A percentile compares a stretch with the other conserved stretches of the same genome.
Evolutionary conservation across 2,797 vertebrate species (phyloP).

Genomic region (Typhlichthys eigenmanni): DNA sequence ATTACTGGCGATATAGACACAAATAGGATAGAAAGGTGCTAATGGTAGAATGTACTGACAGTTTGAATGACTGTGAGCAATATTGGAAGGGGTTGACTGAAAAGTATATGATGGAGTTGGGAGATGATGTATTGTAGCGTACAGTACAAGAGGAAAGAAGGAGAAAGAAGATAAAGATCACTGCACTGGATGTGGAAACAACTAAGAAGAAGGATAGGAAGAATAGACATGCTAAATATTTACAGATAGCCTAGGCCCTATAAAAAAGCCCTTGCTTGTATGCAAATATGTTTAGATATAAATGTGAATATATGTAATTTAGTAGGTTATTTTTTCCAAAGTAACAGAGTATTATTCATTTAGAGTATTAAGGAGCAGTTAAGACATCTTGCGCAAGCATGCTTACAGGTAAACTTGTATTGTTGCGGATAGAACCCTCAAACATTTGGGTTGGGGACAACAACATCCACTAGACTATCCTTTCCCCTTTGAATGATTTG

Average conservation of each 20-base stretch:
- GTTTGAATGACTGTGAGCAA: slow-evolving; percentile 46
- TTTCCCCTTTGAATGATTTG: no score
- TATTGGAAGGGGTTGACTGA: slow-evolving; percentile 14
- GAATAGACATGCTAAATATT: slow-evolving; percentile 9
- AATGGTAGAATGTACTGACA: slow-evolving; percentile 42
- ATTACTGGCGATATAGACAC: slow-evolving; percentile 6
- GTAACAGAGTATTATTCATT: no score
- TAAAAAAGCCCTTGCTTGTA: slow-evolving; percentile 15
- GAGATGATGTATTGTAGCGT: slow-evolving; percentile 21
- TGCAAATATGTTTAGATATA: slow-evolving; percentile 24
- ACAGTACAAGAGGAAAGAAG: neutral
- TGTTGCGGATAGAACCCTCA: slow-evolving; percentile 33
- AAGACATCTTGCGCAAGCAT: neutral
- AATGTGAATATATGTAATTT: slow-evolving; percentile 32
- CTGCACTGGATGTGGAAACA: no score
- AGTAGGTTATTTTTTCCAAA: neutral
- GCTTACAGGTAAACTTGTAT: neutral
- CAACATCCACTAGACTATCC: no score
- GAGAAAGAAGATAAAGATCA: neutral
- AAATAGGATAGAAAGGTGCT: slow-evolving; percentile 9
- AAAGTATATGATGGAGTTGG: slow-evolving; percentile 31
- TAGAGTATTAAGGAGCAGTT: no score
- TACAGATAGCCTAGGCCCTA: neutral
- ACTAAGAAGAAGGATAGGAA: slow-evolving; percentile 5
- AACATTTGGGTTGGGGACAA: slow-evolving; percentile 3